Percentiles rank a stretch among this genome's conserved stretches.
phyloP scores from a whole-genome alignment of 2,888 invertebrate genomes.

The Ecdyonurus torrentis region DNA sequence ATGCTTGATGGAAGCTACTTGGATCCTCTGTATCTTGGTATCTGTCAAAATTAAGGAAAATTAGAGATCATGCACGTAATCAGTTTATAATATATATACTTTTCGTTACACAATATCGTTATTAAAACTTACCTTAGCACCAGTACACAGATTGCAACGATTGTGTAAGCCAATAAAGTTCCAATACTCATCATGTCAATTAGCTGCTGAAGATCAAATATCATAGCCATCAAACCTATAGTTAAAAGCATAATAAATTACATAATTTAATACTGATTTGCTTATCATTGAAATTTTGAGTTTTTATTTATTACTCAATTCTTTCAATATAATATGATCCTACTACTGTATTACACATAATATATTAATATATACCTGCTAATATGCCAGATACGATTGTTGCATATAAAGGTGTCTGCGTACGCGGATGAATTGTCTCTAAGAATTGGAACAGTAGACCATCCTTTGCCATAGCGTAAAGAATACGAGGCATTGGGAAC shows the following conservation, averaged over 20 bases:
- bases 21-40: neutral
- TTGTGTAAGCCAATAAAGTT: constrained; percentile 75
- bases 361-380: constrained; percentile 36
- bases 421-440: constrained; percentile 48
- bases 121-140: constrained; percentile 48
- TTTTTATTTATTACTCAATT: neutral
- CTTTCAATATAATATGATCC: neutral
- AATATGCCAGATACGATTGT: constrained; percentile 59
- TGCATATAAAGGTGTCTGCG: constrained; percentile 64
- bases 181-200: constrained; percentile 97
- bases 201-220: constrained; percentile 79
- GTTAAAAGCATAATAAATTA: constrained; percentile 12
- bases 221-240: constrained; percentile 61
- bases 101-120: neutral
- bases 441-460: constrained; percentile 64
- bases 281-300: neutral
- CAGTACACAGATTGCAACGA: constrained; percentile 79
- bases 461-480: constrained; percentile 83
- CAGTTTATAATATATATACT: neutral
- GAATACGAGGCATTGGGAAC: constrained; percentile 72
- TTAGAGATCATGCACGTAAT: too few relatives aligned
- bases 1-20: neutral
- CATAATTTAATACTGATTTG: neutral
- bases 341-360: neutral
- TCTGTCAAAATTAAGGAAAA: too few relatives aligned